Percentiles rank a stretch among this genome's conserved stretches.
Conservation (phyloP, 2,888 invertebrate genomes). For the Tenthredo distinguenda region DNA sequence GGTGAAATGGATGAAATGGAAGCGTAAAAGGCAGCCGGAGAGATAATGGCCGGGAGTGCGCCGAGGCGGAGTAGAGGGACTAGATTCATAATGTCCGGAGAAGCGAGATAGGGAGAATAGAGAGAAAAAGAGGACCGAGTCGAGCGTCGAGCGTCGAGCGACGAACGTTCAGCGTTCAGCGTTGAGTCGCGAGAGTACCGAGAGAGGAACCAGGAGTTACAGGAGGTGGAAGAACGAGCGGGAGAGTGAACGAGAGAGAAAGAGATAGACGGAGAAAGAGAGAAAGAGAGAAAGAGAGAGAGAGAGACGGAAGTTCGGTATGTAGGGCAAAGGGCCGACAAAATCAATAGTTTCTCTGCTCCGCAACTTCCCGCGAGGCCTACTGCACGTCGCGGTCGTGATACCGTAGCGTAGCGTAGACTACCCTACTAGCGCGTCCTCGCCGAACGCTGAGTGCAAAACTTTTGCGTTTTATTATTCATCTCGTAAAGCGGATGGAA, state of each 20-base stretch:
- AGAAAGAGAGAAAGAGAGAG: slow-evolving; percentile 53
- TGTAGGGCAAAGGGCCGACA: slow-evolving; percentile 66
- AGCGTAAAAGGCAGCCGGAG: slow-evolving; percentile 28
- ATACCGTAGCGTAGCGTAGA: neutral
- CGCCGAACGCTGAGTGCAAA: neutral
- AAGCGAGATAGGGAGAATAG: slow-evolving; percentile 37
- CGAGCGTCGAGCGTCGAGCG: neutral
- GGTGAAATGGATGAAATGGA: slow-evolving; percentile 35
- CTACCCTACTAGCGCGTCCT: neutral
- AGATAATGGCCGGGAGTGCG: slow-evolving; percentile 13
- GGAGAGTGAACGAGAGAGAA: slow-evolving; percentile 33
- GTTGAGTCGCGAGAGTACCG: neutral
- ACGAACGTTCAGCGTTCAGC: neutral
- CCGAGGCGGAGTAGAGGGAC: slow-evolving; percentile 8
- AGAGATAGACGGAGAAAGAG: slow-evolving; percentile 39
- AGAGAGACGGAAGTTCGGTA: slow-evolving; percentile 62
- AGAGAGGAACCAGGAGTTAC: neutral
- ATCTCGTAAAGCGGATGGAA: neutral
- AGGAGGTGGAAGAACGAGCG: slow-evolving; percentile 30
- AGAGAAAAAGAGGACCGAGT: slow-evolving; percentile 25
- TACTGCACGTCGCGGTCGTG: neutral
- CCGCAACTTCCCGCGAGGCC: slow-evolving; percentile 33
- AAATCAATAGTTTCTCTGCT: slow-evolving; percentile 62
- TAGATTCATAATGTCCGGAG: slow-evolving; percentile 32
- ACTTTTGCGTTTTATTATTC: slow-evolving; percentile 8